phyloP scores from a whole-genome alignment of 2,797 vertebrate species.

The Lepus oiostolus region DNA sequence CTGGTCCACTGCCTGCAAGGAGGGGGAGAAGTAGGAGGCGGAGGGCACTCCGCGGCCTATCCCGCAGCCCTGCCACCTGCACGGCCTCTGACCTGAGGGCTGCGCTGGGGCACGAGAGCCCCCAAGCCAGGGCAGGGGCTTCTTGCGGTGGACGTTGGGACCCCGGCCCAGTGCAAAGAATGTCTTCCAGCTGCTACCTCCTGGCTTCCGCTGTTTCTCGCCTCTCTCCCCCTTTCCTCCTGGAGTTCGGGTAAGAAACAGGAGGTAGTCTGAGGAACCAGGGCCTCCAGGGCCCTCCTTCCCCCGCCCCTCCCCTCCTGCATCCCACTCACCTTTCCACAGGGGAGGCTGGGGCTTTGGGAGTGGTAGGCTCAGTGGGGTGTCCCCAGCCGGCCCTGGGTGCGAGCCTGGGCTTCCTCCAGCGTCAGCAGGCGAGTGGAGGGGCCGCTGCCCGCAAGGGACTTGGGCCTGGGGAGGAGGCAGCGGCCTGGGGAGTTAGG shows the following conservation, averaged over 20 bases:
- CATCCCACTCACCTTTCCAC: constrained; percentile 84
- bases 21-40: not conserved
- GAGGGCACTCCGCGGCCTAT: not conserved
- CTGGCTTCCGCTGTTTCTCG: constrained; percentile 88
- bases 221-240: constrained; percentile 87
- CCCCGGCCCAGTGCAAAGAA: constrained; percentile 92
- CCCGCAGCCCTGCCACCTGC: accelerated
- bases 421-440: constrained; percentile 90
- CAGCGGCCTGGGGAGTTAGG: constrained; percentile 86
- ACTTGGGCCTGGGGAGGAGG: constrained; percentile 91
- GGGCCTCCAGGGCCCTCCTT: not conserved
- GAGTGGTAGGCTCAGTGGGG: constrained; percentile 48
- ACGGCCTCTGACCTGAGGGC: constrained; percentile 59
- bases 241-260: constrained; percentile 66
- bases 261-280: not conserved
- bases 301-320: not conserved
- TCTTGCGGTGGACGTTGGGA: constrained; percentile 87
- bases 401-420: constrained; percentile 92
- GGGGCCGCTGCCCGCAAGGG: constrained; percentile 87
- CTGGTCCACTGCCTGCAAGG: constrained; percentile 86
- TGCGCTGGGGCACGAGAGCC: constrained; percentile 46
- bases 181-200: constrained; percentile 91
- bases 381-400: constrained; percentile 86
- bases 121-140: constrained; percentile 85
- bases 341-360: constrained; percentile 85